A percentile compares a stretch with the other conserved stretches of the same genome.
These are phyloP conservation scores for Caenorhabditis sinica DNA, from an alignment of 2,888 invertebrate genomes.

Conservation along the genomic window DNA sequence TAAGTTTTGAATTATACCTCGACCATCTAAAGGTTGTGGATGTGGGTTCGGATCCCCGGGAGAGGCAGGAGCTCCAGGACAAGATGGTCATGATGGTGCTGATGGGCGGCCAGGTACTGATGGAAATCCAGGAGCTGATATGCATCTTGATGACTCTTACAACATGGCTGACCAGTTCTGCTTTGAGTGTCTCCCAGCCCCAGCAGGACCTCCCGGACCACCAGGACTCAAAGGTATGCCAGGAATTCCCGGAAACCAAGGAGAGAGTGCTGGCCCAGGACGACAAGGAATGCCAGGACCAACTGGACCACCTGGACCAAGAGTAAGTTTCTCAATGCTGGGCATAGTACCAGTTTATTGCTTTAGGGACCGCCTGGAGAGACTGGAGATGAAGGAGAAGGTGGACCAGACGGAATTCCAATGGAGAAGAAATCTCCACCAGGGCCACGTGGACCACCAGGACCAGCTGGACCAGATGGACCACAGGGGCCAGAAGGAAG, in stretches of 20 bases:
- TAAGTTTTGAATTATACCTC: background rate
- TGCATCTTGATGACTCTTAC: conserved; percentile 56
- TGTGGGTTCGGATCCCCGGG: conserved; percentile 77
- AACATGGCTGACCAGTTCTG: conserved; percentile 70
- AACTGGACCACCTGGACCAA: conserved; percentile 68
- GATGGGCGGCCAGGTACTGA: conserved; percentile 69
- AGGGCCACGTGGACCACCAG: conserved; percentile 74
- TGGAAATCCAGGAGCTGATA: conserved; percentile 66
- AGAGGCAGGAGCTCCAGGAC: conserved; percentile 68
- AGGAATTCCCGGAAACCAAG: conserved; percentile 66
- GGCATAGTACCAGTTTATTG: background rate
- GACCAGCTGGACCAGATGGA: conserved; percentile 64
- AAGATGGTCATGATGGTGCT: conserved; percentile 68
- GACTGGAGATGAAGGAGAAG: conserved; percentile 72
- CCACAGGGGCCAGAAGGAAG: conserved; percentile 67
- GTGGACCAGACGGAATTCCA: conserved; percentile 73
- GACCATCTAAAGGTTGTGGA: conserved; percentile 72
- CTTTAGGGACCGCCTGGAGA: conserved; percentile 73
- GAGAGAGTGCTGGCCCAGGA: conserved; percentile 65
- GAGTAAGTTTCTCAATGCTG: conserved; percentile 24
- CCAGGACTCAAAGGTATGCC: conserved; percentile 71
- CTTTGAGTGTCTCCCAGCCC: conserved; percentile 73
- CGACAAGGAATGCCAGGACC: conserved; percentile 64
- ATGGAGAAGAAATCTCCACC: conserved; percentile 70
- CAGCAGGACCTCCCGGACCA: conserved; percentile 70